Evolutionary conservation across 2,888 invertebrate genomes (phyloP).

Genomic region (Patella depressa): DNA sequence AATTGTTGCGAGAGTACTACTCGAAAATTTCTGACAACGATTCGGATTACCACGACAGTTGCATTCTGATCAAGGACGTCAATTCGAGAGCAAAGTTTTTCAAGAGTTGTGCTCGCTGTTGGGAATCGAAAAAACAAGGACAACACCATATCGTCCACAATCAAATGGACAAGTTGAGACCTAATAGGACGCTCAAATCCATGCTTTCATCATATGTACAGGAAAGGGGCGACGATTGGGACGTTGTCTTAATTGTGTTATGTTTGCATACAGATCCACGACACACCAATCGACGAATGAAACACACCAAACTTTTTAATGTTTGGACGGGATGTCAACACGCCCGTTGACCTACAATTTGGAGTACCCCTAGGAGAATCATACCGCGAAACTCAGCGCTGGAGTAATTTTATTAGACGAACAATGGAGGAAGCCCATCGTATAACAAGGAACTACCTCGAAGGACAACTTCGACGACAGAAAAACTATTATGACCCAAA

Average conservation of each 20-base stretch:
- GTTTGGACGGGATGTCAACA: slow-evolving; percentile 26
- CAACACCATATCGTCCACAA: slow-evolving; percentile 36
- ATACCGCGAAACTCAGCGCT: neutral
- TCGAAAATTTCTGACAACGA: slow-evolving; percentile 23
- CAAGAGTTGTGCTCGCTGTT: slow-evolving; percentile 29
- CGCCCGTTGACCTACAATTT: slow-evolving; percentile 21
- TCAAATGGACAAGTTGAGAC: slow-evolving; percentile 37
- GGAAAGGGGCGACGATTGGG: slow-evolving; percentile 34
- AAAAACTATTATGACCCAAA: slow-evolving; percentile 12
- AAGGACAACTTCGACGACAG: neutral
- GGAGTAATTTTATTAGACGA: slow-evolving; percentile 10
- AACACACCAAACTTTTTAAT: slow-evolving; percentile 25
- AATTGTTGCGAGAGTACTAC: slow-evolving; percentile 31
- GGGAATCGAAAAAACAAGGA: slow-evolving; percentile 34
- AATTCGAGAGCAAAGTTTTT: slow-evolving; percentile 34
- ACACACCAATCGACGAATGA: slow-evolving; percentile 28
- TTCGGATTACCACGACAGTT: slow-evolving; percentile 34
- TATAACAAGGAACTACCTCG: neutral
- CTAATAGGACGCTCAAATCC: slow-evolving; percentile 29
- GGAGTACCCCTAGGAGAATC: slow-evolving; percentile 9
- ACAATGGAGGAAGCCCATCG: neutral
- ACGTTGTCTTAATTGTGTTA: slow-evolving; percentile 24
- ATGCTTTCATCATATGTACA: slow-evolving; percentile 31
- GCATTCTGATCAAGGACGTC: slow-evolving; percentile 26
- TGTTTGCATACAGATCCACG: slow-evolving; percentile 30